Percentiles rank a stretch among this genome's conserved stretches.
These are phyloP conservation scores for Pristis pectinata DNA, from an alignment of 2,797 vertebrate species.

Conservation along the genomic window DNA sequence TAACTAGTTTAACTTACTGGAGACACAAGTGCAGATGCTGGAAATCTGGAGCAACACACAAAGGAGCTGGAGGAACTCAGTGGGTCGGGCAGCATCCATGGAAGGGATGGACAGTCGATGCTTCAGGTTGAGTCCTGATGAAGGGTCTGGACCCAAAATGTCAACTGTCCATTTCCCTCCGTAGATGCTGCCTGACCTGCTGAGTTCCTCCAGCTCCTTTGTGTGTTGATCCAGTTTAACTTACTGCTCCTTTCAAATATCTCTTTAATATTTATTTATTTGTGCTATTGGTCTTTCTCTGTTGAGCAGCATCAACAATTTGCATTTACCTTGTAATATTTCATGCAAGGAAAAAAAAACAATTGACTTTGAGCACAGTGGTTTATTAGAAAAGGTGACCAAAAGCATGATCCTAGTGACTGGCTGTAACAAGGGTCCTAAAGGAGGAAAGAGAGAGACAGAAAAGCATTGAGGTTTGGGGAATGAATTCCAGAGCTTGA, in stretches of 20 bases:
- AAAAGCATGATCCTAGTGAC: background rate
- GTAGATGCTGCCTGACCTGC: no score
- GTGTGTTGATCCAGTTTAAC: background rate
- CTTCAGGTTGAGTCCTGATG: no score
- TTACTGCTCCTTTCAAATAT: background rate
- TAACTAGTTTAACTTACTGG: background rate
- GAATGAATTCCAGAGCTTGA: background rate
- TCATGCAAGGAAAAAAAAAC: background rate
- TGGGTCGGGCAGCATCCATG: no score
- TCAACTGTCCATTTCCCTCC: no score
- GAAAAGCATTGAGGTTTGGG: background rate
- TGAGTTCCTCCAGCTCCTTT: no score
- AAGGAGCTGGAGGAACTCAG: no score
- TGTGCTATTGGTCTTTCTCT: background rate
- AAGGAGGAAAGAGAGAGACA: background rate
- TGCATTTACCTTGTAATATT: background rate
- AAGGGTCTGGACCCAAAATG: no score
- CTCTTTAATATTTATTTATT: background rate
- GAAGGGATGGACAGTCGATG: no score
- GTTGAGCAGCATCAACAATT: background rate
- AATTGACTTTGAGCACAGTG: background rate
- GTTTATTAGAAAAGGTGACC: background rate
- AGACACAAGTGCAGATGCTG: no score
- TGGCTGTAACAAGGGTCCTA: background rate
- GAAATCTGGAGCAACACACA: no score